phyloP scores from a whole-genome alignment of 1,140 invertebrate species.

The Notospermus geniculatus region DNA sequence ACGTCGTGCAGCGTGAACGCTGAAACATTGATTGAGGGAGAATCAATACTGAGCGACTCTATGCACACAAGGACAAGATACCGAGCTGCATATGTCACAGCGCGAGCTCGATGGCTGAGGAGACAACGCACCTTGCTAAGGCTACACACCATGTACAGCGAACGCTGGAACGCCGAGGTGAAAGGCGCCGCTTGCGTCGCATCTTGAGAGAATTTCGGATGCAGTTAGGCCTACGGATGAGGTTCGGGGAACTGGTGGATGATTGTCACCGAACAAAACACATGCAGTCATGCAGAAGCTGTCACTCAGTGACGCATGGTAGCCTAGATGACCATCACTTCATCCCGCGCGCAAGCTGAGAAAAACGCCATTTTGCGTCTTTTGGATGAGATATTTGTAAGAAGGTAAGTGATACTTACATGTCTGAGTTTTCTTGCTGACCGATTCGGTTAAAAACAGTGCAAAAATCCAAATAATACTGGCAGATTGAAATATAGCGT shows the following conservation, averaged over 20 bases:
- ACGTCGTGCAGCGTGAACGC: too few relatives aligned
- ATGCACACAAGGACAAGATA: too few relatives aligned
- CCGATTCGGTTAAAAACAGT: slow-evolving; percentile 3
- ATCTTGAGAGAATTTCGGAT: too few relatives aligned
- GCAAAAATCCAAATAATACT: slow-evolving; percentile 9
- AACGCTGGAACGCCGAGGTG: too few relatives aligned
- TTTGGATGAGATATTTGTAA: not conserved
- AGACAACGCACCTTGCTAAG: too few relatives aligned
- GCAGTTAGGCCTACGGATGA: too few relatives aligned
- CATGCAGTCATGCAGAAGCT: not conserved
- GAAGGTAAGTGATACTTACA: not conserved
- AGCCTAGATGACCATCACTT: not conserved
- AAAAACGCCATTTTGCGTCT: not conserved
- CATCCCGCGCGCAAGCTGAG: not conserved
- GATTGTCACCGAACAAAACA: not conserved
- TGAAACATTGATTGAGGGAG: too few relatives aligned
- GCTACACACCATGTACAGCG: too few relatives aligned
- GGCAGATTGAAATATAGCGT: not conserved
- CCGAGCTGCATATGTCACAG: too few relatives aligned
- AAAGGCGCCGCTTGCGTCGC: too few relatives aligned
- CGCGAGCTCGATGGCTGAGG: too few relatives aligned
- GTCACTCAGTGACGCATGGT: slow-evolving; percentile 1
- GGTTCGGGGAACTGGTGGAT: not conserved
- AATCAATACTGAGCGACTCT: too few relatives aligned
- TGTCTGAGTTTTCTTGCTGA: slow-evolving; percentile 6